phyloP scores from a whole-genome alignment of 2,797 vertebrate genomes.

The Chaenodraco wilsoni region DNA sequence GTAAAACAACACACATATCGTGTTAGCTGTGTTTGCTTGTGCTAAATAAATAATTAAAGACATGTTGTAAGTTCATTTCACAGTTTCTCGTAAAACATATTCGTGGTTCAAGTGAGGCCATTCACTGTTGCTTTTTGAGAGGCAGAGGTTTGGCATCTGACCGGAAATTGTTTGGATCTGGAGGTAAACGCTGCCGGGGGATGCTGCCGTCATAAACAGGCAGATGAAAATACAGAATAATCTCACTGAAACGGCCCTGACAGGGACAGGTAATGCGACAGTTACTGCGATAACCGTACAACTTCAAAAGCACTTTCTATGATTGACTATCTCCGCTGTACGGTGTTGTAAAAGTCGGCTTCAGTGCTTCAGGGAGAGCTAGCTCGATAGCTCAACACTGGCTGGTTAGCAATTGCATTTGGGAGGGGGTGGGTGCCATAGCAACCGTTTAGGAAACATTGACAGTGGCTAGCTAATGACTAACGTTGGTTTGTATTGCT shows the following conservation, averaged over 20 bases:
- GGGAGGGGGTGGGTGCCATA: slow-evolving; percentile 86
- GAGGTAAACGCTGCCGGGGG: slow-evolving; percentile 78
- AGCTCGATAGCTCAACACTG: slow-evolving; percentile 28
- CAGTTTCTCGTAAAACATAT: neutral
- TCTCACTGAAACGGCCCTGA: slow-evolving; percentile 54
- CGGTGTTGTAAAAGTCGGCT: slow-evolving; percentile 8
- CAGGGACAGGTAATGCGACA: slow-evolving; percentile 58
- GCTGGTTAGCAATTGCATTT: slow-evolving; percentile 66
- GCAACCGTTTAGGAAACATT: slow-evolving; percentile 86
- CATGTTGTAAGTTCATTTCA: neutral
- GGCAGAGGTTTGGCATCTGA: slow-evolving; percentile 12
- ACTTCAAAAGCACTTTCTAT: neutral
- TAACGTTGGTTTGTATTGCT: slow-evolving; percentile 70
- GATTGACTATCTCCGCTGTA: neutral
- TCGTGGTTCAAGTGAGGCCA: neutral
- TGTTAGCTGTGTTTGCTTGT: too few species aligned
- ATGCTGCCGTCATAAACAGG: slow-evolving; percentile 82
- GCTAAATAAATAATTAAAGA: neutral
- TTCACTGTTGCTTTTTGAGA: neutral
- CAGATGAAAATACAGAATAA: slow-evolving; percentile 77
- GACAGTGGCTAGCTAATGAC: slow-evolving; percentile 58
- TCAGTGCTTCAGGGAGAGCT: neutral
- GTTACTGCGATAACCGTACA: neutral
- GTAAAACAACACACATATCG: too few species aligned
- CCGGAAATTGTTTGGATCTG: slow-evolving; percentile 77